phyloP scores from a whole-genome alignment of 2,797 vertebrate species.

The Euthynnus affinis region DNA sequence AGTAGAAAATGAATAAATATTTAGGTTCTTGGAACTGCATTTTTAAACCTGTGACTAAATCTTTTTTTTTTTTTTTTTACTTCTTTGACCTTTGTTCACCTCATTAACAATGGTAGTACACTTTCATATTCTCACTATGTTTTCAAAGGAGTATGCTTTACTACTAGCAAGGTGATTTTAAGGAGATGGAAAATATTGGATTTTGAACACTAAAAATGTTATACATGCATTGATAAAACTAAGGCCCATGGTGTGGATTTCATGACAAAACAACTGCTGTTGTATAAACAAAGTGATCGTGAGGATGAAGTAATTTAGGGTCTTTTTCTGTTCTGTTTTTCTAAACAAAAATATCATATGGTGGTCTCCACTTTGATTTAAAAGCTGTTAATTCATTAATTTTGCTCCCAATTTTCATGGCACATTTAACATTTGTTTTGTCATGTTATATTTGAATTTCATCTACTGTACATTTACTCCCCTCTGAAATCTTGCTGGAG shows the following conservation, averaged over 20 bases:
- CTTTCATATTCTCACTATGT: constrained; percentile 10
- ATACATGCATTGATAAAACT: neutral
- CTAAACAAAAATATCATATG: neutral
- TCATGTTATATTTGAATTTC: neutral
- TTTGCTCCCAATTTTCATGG: neutral
- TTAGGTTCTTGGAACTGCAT: constrained; percentile 8
- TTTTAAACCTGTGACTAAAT: constrained; percentile 15
- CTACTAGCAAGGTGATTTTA: constrained; percentile 1
- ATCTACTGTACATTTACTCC: neutral
- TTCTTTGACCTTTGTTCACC: constrained; percentile 11
- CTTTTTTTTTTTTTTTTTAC: neutral
- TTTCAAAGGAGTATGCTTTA: neutral
- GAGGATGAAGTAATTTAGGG: neutral
- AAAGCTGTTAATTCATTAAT: constrained; percentile 14
- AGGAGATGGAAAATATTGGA: constrained; percentile 4
- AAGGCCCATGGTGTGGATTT: constrained; percentile 3
- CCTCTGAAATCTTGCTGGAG: neutral
- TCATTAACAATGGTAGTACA: constrained; percentile 18
- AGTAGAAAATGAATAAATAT: constrained; percentile 14
- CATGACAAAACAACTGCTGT: neutral
- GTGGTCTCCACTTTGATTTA: neutral
- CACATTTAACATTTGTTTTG: neutral
- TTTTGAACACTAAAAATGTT: neutral
- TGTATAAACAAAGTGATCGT: neutral
- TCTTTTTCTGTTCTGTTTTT: neutral